Percentiles rank a stretch among this genome's conserved stretches.
These are phyloP conservation scores for Microctonus hyperodae DNA, from an alignment of 2,888 invertebrate species.

Conservation along the genomic window DNA sequence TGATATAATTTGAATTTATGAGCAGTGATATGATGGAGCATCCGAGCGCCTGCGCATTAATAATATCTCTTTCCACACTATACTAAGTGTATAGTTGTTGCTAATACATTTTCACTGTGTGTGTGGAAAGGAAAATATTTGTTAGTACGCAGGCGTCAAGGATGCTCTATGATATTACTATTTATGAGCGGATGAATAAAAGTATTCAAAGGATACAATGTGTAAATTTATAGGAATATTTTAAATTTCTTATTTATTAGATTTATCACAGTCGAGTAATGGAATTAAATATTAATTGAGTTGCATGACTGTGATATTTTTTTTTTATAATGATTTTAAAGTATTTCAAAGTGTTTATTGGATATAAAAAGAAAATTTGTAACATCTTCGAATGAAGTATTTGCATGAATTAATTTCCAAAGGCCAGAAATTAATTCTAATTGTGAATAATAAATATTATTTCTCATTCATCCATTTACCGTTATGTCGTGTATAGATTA, in stretches of 20 bases:
- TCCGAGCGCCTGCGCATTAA: no score
- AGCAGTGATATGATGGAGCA: no score
- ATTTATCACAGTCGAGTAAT: not conserved
- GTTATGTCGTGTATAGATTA: conserved; percentile 32
- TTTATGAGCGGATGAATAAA: no score
- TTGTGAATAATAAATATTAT: not conserved
- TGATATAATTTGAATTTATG: no score
- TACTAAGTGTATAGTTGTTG: no score
- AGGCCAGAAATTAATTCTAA: conserved; percentile 45
- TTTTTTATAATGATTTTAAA: not conserved
- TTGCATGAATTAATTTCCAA: conserved; percentile 33
- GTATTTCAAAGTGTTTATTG: not conserved
- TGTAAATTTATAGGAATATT: conserved; percentile 6
- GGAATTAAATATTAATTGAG: not conserved
- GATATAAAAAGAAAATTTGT: not conserved
- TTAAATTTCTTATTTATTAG: not conserved
- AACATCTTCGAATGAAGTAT: no score
- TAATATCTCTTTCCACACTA: no score
- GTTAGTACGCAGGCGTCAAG: no score
- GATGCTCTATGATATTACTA: no score
- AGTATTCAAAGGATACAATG: no score
- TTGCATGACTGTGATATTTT: not conserved
- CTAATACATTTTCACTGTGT: no score
- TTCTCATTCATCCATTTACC: conserved; percentile 9
- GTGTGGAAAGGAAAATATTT: no score